Percentiles rank a stretch among this genome's conserved stretches.
Conservation (phyloP, 2,113 vertebrate genomes). For the Polyodon spathula region DNA sequence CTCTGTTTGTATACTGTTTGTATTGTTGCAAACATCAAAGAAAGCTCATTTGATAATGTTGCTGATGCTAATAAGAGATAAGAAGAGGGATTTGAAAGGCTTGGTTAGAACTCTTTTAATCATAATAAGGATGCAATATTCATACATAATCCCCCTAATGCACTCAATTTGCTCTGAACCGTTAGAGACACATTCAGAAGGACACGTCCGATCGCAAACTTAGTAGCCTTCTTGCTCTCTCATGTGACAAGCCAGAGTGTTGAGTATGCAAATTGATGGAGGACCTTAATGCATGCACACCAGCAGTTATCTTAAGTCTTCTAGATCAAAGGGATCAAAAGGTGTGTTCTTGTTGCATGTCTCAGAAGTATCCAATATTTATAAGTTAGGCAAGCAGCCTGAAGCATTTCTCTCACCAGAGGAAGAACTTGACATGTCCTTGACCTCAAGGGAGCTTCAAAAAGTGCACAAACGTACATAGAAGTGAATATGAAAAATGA, state of each 20-base stretch:
- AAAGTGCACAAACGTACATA: too few species aligned
- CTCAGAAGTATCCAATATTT: neutral
- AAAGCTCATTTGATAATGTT: too few species aligned
- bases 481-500: too few species aligned
- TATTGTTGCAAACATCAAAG: too few species aligned
- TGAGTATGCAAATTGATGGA: neutral
- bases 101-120: constrained; percentile 1
- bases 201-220: constrained; percentile 2
- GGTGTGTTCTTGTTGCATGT: neutral
- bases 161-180: neutral
- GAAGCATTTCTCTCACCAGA: neutral
- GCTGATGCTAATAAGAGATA: too few species aligned
- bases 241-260: neutral
- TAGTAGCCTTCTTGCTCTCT: neutral
- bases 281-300: neutral
- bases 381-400: neutral
- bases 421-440: neutral
- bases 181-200: neutral
- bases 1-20: too few species aligned
- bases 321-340: neutral
- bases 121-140: constrained; percentile 1
- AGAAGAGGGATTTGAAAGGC: too few species aligned
- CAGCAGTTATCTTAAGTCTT: neutral
- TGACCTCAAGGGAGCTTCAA: neutral
- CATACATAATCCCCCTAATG: constrained; percentile 2